phyloP scores from a whole-genome alignment of 37 sponge, comb jelly and placozoan species.

The Oscarella lobularis region DNA sequence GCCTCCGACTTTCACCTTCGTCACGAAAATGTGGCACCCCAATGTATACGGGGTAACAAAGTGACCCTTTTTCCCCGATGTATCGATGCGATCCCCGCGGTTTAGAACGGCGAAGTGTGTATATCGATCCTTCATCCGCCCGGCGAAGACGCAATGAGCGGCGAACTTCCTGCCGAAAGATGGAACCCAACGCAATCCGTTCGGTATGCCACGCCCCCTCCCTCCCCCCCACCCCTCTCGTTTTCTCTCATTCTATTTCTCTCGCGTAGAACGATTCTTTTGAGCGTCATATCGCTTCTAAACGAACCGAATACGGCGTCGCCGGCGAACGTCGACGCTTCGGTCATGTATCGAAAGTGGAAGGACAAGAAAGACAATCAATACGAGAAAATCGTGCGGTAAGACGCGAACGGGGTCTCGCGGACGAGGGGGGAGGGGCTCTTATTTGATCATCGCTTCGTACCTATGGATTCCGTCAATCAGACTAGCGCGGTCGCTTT shows the following conservation, averaged over 20 bases:
- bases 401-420: conserved; percentile 5
- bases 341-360: conserved; percentile 92
- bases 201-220: conserved; percentile 30
- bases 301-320: conserved; percentile 97
- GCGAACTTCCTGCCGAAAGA: conserved; percentile 82
- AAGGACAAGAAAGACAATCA: conserved; percentile 78
- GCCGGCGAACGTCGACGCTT: conserved; percentile 99
- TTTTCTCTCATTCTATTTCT: neutral
- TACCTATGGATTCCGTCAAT: too few species aligned
- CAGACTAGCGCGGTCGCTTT: too few species aligned
- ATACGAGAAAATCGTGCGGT: conserved; percentile 72
- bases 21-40: conserved; percentile 81
- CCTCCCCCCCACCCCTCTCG: neutral
- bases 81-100: neutral
- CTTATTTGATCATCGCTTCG: too few species aligned
- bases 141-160: conserved; percentile 86
- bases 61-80: neutral
- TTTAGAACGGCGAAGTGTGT: conserved; percentile 85
- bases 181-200: conserved; percentile 98
- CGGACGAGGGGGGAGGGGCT: too few species aligned
- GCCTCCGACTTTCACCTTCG: conserved; percentile 74
- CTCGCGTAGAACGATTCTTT: conserved; percentile 70
- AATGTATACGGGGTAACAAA: conserved; percentile 80
- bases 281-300: conserved; percentile 86
- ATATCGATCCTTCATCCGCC: conserved; percentile 96